Evolutionary conservation across 2,113 vertebrate species (phyloP).

Genomic region (Eonycteris spelaea): DNA sequence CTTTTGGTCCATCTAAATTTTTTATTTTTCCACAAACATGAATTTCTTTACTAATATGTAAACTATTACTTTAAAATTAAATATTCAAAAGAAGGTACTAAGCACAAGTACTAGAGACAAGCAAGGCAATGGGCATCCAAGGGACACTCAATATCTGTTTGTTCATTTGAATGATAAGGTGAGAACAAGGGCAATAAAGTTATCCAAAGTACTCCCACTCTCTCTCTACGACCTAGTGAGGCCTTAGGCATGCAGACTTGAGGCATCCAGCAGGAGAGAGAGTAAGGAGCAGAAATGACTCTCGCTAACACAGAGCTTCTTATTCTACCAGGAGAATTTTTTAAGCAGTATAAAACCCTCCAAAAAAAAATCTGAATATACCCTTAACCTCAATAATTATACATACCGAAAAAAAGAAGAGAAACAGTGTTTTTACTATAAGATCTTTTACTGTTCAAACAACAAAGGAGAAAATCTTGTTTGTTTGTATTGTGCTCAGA

Average conservation of each 20-base stretch:
- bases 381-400: slow-evolving; percentile 22
- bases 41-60: background rate
- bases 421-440: slow-evolving; percentile 11
- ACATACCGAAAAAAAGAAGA: background rate
- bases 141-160: background rate
- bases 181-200: background rate
- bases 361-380: slow-evolving; percentile 5
- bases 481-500: background rate
- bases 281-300: background rate
- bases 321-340: background rate
- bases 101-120: background rate
- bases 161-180: background rate
- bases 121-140: background rate
- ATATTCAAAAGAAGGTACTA: background rate
- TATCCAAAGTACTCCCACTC: rapidly evolving
- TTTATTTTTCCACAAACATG: background rate
- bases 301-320: background rate
- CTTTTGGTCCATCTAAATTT: background rate
- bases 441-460: slow-evolving; percentile 33
- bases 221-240: background rate
- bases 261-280: background rate
- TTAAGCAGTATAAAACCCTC: background rate
- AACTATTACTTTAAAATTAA: slow-evolving; percentile 7
- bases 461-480: background rate
- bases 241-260: background rate